Percentiles rank a stretch among this genome's conserved stretches.
Conservation (phyloP, 2,888 invertebrate species). For the Dasypogon diadema region DNA sequence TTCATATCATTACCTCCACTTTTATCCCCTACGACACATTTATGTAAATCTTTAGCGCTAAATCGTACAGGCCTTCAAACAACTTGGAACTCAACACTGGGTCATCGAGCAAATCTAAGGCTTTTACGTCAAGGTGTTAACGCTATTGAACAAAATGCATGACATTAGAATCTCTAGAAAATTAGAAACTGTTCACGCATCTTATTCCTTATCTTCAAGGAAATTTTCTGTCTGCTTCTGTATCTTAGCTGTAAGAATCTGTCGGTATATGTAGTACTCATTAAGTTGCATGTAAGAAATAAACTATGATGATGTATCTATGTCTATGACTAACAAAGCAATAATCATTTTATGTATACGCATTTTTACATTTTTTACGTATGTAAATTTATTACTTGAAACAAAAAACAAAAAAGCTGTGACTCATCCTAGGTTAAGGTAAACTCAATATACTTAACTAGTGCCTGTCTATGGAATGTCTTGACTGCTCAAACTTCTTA, state of each 20-base stretch:
- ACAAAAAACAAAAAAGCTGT: conserved; percentile 19
- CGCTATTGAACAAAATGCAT: no score
- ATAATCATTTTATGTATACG: background rate
- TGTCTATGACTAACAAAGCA: conserved; percentile 9
- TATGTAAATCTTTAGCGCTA: no score
- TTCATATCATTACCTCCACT: no score
- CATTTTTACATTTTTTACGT: background rate
- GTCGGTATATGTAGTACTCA: background rate
- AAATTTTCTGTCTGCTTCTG: background rate
- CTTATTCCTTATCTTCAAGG: conserved; percentile 11
- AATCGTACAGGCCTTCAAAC: no score
- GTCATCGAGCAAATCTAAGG: no score
- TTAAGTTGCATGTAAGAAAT: conserved; percentile 23
- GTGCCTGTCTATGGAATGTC: conserved; percentile 12
- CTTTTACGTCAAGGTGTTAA: no score
- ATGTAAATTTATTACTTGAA: no score
- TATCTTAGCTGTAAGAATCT: no score
- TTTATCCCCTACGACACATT: no score
- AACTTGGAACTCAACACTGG: no score
- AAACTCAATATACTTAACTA: background rate
- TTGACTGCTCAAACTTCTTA: conserved; percentile 14
- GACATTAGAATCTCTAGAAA: no score
- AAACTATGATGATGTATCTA: background rate
- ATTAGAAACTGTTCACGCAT: no score
- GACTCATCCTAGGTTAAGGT: conserved; percentile 12